These are phyloP conservation scores for Pollachius pollachius DNA, from an alignment of 2,113 vertebrate species.

Conservation along the genomic window DNA sequence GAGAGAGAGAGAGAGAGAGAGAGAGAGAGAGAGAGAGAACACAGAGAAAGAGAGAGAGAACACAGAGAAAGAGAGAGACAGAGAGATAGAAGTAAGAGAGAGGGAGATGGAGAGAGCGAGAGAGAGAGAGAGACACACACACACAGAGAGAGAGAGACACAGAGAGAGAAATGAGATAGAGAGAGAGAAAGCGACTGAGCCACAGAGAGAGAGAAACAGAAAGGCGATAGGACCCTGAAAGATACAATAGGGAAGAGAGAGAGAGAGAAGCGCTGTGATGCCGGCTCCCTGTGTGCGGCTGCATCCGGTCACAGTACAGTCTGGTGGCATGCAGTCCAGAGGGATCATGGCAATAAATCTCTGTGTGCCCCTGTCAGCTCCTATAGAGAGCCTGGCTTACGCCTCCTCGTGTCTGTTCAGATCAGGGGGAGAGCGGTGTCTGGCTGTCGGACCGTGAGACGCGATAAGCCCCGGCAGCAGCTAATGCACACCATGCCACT, in stretches of 20 bases:
- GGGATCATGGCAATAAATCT: constrained; percentile 58
- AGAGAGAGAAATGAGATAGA: not conserved
- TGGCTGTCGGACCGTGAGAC: constrained; percentile 25
- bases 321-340: not conserved
- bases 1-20: no score
- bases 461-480: not conserved
- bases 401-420: constrained; percentile 45
- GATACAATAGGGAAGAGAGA: constrained; percentile 11
- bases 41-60: no score
- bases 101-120: no score
- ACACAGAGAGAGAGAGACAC: no score
- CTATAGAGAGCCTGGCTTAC: constrained; percentile 51
- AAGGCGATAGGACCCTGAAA: no score
- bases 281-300: constrained; percentile 30
- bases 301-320: no score
- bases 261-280: constrained; percentile 15
- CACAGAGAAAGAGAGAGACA: no score
- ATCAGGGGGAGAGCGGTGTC: constrained; percentile 36
- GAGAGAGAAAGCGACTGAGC: constrained; percentile 4
- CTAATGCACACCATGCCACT: no score
- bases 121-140: no score
- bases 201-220: not conserved
- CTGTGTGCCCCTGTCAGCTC: constrained; percentile 50
- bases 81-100: no score
- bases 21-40: no score